Conservation (phyloP, 2,113 vertebrate species). For the Anoplopoma fimbria region DNA sequence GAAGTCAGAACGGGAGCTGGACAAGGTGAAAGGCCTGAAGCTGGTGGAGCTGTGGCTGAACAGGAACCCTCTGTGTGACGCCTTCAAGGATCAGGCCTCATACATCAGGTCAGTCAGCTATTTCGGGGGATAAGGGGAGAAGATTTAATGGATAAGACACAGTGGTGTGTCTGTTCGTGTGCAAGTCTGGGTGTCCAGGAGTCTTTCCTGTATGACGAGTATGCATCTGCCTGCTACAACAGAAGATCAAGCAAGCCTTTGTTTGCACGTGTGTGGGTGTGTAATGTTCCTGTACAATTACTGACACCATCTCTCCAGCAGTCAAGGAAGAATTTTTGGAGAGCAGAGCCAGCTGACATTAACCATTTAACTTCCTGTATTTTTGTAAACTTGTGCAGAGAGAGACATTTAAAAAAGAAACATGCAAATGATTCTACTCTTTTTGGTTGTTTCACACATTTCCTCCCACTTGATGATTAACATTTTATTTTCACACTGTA, state of each 20-base stretch:
- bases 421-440: neutral
- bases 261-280: neutral
- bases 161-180: slow-evolving; percentile 14
- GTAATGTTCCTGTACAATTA: neutral
- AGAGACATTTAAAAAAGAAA: neutral
- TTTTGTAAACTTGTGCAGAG: neutral
- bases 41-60: slow-evolving; percentile 91
- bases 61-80: slow-evolving; percentile 87
- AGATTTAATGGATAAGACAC: neutral
- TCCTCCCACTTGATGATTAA: slow-evolving; percentile 14
- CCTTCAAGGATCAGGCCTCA: slow-evolving; percentile 88
- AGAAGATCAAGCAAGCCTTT: neutral
- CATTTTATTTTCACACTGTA: slow-evolving; percentile 34
- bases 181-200: neutral
- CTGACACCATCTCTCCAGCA: slow-evolving; percentile 7
- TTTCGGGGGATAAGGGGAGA: slow-evolving; percentile 29
- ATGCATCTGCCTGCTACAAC: neutral
- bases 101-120: slow-evolving; percentile 91
- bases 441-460: neutral
- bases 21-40: slow-evolving; percentile 90
- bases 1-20: slow-evolving; percentile 89
- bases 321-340: slow-evolving; percentile 4
- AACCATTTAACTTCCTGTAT: neutral
- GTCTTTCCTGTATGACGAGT: neutral
- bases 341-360: slow-evolving; percentile 3